Base-by-base conservation (phyloP, 92 coral and sea anemone genomes). In the Umimayanthus kanabou region DNA sequence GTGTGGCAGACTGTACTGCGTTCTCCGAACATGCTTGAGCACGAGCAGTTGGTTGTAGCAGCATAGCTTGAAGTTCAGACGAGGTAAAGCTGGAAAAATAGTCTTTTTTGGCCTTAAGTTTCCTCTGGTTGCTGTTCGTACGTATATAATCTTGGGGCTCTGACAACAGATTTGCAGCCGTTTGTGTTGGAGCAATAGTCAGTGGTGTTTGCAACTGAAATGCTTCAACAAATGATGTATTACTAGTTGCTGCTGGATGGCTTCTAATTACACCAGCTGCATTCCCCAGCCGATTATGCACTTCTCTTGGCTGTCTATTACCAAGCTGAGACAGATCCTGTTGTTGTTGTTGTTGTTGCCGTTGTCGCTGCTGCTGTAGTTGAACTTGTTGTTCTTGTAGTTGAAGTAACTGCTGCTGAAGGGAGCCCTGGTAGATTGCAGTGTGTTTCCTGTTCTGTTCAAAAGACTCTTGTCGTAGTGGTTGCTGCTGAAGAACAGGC, bases 31-130 rank as follows among this genome's bases (percentile, higher is more conserved):
- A 30, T 39, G 85, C 7, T 39, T 76, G 47, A 39, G 7, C 57
- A n/a, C 73, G 73, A 22, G 91, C 42, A 22, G n/a, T 28, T 22
- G 84, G 20, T 30, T 71, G 90, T 16, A 94, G 50, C 91, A 96
- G 82, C 93, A 94, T 89, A 20, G 95, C 90, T 47, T 95, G 92
- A 65, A 96, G 76, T 86, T 96, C 96, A 65, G 90, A 89, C 39
- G 98, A 87, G 30, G 93, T 89, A 90, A 94, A 95, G 84, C 92
- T 96, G 22, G 98, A 94, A 79, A 96, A 96, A 88, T 94, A 95
- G 77, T 95, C 98, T 61, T 87, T 87, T 67, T 88, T 94, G 39
- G 76, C 87, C 26, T 69, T 61, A 76, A 78, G 61, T 39, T 91
- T 84, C 86, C 84, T 73, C 28, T 42, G 80, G 80, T 89, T 74